Evolutionary conservation across 2,113 vertebrate genomes (phyloP), one percentile per base, ranked within the genome.

Genomic region (Xerus inauris): DNA sequence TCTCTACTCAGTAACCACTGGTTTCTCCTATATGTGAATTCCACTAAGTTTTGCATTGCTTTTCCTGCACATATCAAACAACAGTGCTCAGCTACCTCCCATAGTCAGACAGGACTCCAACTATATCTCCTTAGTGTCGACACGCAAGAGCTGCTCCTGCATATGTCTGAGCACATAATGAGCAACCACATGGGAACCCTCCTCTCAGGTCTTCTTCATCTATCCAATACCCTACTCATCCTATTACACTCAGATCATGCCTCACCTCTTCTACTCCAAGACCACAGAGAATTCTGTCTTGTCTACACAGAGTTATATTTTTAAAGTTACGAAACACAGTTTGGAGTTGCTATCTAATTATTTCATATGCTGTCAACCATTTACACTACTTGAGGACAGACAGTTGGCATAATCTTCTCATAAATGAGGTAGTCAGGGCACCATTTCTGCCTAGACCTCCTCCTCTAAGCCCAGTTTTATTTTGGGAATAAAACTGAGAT

Each of bases 401-500:
- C 51, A 62, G 5, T 40, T 32, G n/a, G n/a, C 26, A 32, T 8
- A 77, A 67, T 32, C 6, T 40, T 79, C 72, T 64, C 51, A 54
- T 0, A 42, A 14, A 71, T 57, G 49, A 75, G 1, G 73, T 12
- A n/a, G 35, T 69, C 73, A 83, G 35, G 35, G 2, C 2, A 14
- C 2, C 22, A 67, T n/a, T 75, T 77, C 86, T 67, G 62, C 12
- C 40, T 51, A 79, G 12, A 42, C 0, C 32, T 76, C 14, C 14
- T 59, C 19, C 28, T 22, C 6, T 35, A 81, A 4, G 30, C 3
- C 2, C 30, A 69, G 49, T 17, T 59, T 84, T 69, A 75, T 30
- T 87, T 80, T 83, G 28, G 88, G 30, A 95, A 83, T 32, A n/a
- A 80, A 91, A 85, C 64, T 7, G 80, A 76, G 24, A 96, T 26